phyloP scores from a whole-genome alignment of 2,797 vertebrate genomes.

The Okamejei kenojei region DNA sequence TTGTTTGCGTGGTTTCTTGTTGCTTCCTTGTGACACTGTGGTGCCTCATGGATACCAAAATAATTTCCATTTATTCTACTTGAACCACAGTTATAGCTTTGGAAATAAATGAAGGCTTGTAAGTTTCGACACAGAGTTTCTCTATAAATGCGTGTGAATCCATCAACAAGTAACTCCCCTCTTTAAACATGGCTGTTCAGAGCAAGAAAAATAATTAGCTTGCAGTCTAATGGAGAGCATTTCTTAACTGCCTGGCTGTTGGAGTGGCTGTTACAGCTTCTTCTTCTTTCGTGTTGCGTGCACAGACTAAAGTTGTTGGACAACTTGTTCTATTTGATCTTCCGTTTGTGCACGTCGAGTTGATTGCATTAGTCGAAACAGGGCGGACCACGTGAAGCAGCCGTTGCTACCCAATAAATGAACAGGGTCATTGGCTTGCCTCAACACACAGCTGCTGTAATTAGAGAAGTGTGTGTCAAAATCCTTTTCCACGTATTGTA shows the following conservation, averaged over 20 bases:
- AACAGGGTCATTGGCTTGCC: background rate
- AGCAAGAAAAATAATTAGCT: constrained; percentile 22
- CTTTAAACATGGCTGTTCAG: background rate
- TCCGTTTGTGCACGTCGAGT: too few relatives aligned
- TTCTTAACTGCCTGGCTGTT: background rate
- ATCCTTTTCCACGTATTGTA: background rate
- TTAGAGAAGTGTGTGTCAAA: constrained; percentile 22
- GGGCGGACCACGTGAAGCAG: too few relatives aligned
- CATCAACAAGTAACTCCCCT: background rate
- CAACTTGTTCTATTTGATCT: too few relatives aligned
- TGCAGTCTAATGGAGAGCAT: too few relatives aligned
- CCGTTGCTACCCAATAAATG: background rate
- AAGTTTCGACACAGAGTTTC: background rate
- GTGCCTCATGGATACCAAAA: background rate
- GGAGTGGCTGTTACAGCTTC: background rate
- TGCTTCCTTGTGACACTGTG: background rate
- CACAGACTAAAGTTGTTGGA: too few relatives aligned
- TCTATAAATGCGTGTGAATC: background rate
- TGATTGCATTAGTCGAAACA: too few relatives aligned
- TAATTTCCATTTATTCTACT: background rate
- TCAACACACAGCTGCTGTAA: constrained; percentile 16
- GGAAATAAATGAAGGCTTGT: background rate
- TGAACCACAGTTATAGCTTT: background rate
- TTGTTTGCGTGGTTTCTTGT: background rate
- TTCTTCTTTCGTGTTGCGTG: too few relatives aligned